Conservation (phyloP, 1,140 invertebrate genomes). For the Bilobella aurantiaca region DNA sequence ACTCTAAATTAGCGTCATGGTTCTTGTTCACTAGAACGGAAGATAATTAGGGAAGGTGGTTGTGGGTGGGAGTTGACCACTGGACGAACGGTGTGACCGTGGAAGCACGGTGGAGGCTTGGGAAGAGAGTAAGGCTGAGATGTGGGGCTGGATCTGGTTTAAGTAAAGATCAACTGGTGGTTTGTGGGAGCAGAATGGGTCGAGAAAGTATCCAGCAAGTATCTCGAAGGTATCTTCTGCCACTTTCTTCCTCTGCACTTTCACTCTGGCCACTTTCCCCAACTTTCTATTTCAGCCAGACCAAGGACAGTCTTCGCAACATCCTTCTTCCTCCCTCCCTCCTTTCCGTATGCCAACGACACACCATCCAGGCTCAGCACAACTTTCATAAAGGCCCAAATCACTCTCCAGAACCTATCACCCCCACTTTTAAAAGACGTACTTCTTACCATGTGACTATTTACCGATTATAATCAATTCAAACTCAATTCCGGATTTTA, state of each 20-base stretch:
- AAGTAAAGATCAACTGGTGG: conserved; percentile 32
- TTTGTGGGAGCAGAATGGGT: conserved; percentile 3
- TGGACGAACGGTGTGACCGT: not conserved
- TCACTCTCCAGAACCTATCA: no score
- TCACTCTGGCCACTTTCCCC: not conserved
- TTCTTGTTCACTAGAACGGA: not conserved
- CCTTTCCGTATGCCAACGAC: no score
- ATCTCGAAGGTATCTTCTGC: not conserved
- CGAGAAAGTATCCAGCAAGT: not conserved
- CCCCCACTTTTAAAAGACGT: no score
- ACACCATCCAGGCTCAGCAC: no score
- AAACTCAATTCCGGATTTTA: no score
- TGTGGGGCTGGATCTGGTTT: conserved; percentile 11
- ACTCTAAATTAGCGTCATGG: no score
- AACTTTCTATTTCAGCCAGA: not conserved
- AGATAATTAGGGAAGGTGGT: not conserved
- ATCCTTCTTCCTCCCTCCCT: not conserved
- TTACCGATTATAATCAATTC: no score
- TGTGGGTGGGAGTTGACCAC: not conserved
- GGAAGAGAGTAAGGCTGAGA: not conserved
- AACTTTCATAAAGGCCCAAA: no score
- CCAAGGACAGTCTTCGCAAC: not conserved
- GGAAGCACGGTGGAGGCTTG: not conserved
- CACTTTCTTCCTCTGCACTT: conserved; percentile 4
- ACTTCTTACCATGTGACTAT: no score